phyloP scores from a whole-genome alignment of 2,888 invertebrate genomes.

The Ectemnius cavifrons region DNA sequence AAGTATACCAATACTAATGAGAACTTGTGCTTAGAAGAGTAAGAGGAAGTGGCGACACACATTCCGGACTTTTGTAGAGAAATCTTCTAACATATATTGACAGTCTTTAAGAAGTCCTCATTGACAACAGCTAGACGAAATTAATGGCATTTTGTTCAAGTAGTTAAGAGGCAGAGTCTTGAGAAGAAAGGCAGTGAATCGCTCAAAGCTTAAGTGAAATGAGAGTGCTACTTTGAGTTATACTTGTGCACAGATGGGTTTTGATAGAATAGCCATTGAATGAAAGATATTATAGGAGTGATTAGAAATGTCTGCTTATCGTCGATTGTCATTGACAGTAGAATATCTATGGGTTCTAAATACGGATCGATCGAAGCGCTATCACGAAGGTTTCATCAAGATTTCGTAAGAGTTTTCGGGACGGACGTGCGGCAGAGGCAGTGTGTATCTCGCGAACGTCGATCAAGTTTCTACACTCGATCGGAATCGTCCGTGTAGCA shows the following conservation, averaged over 20 bases:
- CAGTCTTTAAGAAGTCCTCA: background rate
- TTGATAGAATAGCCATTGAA: no score
- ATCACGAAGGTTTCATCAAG: no score
- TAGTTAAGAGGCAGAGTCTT: background rate
- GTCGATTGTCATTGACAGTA: no score
- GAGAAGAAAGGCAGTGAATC: slow-evolving; percentile 5
- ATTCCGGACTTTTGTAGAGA: background rate
- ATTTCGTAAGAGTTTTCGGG: background rate
- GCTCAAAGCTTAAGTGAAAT: slow-evolving; percentile 4
- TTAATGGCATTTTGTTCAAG: no score
- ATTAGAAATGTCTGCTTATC: no score
- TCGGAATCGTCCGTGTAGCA: slow-evolving; percentile 61
- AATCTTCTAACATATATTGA: background rate
- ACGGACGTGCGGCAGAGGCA: background rate
- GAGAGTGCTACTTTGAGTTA: no score
- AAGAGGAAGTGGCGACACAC: background rate
- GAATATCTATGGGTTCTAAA: no score
- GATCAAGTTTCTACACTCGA: slow-evolving; percentile 42
- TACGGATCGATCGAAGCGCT: no score
- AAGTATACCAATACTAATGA: slow-evolving; percentile 18
- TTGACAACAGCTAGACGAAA: no score
- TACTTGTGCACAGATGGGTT: no score
- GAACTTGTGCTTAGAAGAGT: background rate
- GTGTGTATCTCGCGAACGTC: background rate
- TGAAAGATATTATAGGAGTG: no score